These are phyloP conservation scores for Scrobipalpa atriplicella DNA, from an alignment of 2,888 invertebrate genomes.

Conservation along the genomic window DNA sequence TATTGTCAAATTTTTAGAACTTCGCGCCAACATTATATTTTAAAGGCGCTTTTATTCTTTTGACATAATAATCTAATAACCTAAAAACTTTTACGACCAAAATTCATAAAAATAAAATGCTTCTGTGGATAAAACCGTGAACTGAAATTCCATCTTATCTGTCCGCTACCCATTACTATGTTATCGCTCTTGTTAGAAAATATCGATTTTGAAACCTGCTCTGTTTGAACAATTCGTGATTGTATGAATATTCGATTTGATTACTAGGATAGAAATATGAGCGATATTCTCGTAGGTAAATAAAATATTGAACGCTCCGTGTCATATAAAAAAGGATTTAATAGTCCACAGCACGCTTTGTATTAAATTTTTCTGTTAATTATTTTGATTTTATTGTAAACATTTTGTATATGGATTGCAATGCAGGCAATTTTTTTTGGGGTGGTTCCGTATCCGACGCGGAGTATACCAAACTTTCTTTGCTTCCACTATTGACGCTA, in stretches of 20 bases:
- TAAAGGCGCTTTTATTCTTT: not conserved
- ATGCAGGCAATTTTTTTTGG: too few relatives aligned
- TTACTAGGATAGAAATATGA: not conserved
- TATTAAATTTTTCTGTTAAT: too few relatives aligned
- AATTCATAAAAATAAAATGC: constrained; percentile 3
- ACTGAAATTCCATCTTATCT: not conserved
- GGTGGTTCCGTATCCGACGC: too few relatives aligned
- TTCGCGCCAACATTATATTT: too few relatives aligned
- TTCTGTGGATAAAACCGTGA: not conserved
- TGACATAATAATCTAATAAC: constrained; percentile 5
- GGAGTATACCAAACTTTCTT: too few relatives aligned
- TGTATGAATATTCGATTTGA: not conserved
- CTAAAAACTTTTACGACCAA: not conserved
- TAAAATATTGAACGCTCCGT: too few relatives aligned
- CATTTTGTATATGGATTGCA: too few relatives aligned
- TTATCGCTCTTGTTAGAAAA: not conserved
- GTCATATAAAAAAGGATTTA: too few relatives aligned
- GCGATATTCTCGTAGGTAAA: not conserved
- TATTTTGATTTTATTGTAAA: too few relatives aligned
- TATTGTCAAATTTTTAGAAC: too few relatives aligned
- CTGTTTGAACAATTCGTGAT: not conserved
- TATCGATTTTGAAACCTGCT: not conserved
- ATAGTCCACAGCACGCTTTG: too few relatives aligned
- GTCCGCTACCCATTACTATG: not conserved
- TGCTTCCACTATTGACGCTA: too few relatives aligned